A percentile compares a stretch with the other conserved stretches of the same genome.
Evolutionary conservation across 2,113 vertebrate genomes (phyloP).

Genomic region (Ibidorhyncha struthersii): DNA sequence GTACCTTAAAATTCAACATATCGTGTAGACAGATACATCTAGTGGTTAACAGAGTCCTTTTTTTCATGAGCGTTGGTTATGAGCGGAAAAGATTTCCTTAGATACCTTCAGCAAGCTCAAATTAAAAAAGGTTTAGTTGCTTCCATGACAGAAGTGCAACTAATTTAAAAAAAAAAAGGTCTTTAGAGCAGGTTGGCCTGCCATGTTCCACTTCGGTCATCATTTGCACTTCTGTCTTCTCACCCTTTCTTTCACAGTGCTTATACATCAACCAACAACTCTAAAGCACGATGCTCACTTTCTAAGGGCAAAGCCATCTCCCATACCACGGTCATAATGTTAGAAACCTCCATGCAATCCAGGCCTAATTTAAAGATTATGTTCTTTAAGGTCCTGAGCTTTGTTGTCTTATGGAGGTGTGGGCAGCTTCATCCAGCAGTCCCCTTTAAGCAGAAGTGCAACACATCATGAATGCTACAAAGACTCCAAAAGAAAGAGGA

Average conservation of each 20-base stretch:
- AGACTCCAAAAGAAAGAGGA: not conserved
- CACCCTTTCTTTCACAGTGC: not conserved
- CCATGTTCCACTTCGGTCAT: accelerated
- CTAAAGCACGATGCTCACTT: not conserved
- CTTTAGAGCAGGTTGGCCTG: not conserved
- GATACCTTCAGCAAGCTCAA: not conserved
- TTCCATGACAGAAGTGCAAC: not conserved
- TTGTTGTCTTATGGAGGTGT: not conserved
- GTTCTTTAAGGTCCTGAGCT: not conserved
- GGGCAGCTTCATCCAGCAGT: not conserved
- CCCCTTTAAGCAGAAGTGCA: not conserved
- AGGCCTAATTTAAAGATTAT: not conserved
- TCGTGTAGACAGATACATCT: not conserved
- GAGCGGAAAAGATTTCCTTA: not conserved
- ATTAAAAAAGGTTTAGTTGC: not conserved
- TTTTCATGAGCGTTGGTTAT: not conserved
- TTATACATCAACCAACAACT: not conserved
- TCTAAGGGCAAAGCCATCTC: not conserved
- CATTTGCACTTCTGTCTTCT: not conserved
- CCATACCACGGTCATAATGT: accelerated
- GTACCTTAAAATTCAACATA: not conserved
- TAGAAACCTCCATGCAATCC: accelerated
- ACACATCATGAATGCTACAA: not conserved
- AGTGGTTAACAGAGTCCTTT: not conserved
- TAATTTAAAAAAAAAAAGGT: not conserved